Conservation (phyloP, 2,113 vertebrate species). For the Gila orcuttii region DNA sequence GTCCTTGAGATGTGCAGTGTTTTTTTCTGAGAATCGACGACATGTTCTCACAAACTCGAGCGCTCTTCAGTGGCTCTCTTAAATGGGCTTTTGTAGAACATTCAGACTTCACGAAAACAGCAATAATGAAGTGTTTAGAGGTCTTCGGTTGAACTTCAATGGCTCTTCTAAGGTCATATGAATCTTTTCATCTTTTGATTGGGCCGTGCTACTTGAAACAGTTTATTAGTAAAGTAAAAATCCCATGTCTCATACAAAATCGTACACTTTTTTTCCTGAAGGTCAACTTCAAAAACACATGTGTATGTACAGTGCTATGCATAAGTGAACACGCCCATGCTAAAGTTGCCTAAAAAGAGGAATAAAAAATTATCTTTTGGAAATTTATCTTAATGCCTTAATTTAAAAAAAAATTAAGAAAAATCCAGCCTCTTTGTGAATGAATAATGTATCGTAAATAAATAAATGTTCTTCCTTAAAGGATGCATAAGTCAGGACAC, state of each 20-base stretch:
- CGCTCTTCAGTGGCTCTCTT: neutral
- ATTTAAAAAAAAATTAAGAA: too few relatives aligned
- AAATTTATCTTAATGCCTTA: too few relatives aligned
- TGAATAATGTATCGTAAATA: too few relatives aligned
- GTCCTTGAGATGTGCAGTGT: neutral
- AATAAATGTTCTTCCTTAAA: too few relatives aligned
- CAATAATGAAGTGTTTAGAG: constrained; percentile 7
- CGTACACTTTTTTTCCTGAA: neutral
- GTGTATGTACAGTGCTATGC: neutral
- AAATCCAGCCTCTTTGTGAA: too few relatives aligned
- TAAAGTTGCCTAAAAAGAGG: too few relatives aligned
- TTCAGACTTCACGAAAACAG: neutral
- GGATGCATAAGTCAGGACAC: too few relatives aligned
- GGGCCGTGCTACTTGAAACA: neutral
- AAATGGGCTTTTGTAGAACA: neutral
- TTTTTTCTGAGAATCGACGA: neutral
- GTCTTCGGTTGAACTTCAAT: neutral
- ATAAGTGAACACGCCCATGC: too few relatives aligned
- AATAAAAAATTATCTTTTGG: too few relatives aligned
- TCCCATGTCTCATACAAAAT: neutral
- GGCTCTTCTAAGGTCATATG: neutral
- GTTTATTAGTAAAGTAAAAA: neutral
- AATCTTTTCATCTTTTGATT: neutral
- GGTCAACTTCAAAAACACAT: neutral
- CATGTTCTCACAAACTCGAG: neutral